Conservation (phyloP, 2,888 invertebrate species). For the Eulithis prunata region DNA sequence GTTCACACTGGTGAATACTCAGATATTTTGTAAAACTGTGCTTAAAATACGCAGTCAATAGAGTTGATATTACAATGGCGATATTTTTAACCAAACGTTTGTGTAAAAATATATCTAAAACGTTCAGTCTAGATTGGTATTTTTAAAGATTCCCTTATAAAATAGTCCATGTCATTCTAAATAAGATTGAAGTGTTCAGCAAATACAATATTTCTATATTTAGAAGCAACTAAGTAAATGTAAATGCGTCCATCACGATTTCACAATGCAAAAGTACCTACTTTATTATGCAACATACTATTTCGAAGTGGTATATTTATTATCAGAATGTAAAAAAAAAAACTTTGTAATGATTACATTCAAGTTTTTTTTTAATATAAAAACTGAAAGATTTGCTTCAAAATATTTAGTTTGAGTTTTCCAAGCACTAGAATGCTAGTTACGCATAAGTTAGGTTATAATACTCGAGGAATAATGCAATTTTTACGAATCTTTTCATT, state of each 20-base stretch:
- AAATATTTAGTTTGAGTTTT: conserved; percentile 15
- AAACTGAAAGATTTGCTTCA: background rate
- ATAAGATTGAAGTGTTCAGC: conserved; percentile 16
- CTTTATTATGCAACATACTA: conserved; percentile 20
- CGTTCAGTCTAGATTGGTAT: conserved; percentile 1
- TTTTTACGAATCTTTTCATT: conserved; percentile 25
- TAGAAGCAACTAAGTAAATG: conserved; percentile 3
- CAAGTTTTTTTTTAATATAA: background rate
- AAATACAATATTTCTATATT: background rate
- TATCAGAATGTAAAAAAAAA: background rate
- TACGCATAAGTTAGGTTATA: conserved; percentile 28
- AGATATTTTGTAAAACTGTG: background rate
- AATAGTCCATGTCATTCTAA: conserved; percentile 5
- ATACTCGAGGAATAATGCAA: conserved; percentile 35
- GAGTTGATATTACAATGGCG: conserved; percentile 1
- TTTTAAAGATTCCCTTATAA: conserved; percentile 2
- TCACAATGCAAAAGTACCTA: conserved; percentile 22
- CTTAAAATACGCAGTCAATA: conserved; percentile 4
- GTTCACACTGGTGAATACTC: conserved; percentile 10
- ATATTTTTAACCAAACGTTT: background rate
- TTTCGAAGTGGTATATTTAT: conserved; percentile 3
- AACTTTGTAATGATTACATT: no score
- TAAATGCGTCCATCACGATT: conserved; percentile 22
- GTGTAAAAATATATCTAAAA: conserved; percentile 1
- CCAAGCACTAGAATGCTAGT: conserved; percentile 33